phyloP scores from a whole-genome alignment of 2,888 invertebrate species.

The Acleris cristana region DNA sequence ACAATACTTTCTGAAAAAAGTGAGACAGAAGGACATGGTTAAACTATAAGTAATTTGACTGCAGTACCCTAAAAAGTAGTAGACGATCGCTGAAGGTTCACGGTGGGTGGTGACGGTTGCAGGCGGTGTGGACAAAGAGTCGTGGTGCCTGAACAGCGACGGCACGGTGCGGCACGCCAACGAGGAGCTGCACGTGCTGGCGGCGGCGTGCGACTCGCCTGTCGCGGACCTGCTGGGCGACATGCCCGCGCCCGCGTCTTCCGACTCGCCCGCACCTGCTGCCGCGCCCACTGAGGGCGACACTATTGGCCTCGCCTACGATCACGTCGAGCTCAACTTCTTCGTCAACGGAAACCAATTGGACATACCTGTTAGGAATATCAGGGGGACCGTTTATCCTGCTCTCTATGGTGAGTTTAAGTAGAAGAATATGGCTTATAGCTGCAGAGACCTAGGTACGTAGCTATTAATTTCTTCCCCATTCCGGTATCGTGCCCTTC shows the following conservation, averaged over 20 bases:
- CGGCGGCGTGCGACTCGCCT: conserved; percentile 73
- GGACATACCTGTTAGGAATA: conserved; percentile 93
- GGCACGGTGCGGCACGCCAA: conserved; percentile 94
- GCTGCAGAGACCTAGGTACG: too few species aligned
- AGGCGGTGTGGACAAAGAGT: conserved; percentile 94
- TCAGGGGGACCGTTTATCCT: conserved; percentile 96
- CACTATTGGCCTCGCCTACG: conserved; percentile 96
- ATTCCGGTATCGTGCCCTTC: too few species aligned
- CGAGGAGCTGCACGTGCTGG: conserved; percentile 88
- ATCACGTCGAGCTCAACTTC: conserved; percentile 98
- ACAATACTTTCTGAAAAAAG: too few species aligned
- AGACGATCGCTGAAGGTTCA: too few species aligned
- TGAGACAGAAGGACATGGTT: too few species aligned
- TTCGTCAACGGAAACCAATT: conserved; percentile 95
- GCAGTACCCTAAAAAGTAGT: too few species aligned
- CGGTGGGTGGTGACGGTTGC: conserved; percentile 46
- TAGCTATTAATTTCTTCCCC: too few species aligned
- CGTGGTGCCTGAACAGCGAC: conserved; percentile 97
- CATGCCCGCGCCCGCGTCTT: conserved; percentile 58
- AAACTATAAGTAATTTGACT: too few species aligned
- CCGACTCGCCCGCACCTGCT: conserved; percentile 52
- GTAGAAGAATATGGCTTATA: background rate
- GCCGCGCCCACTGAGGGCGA: conserved; percentile 95
- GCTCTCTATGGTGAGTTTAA: conserved; percentile 92
- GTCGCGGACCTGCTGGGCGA: conserved; percentile 73